These are phyloP conservation scores for Rostratula benghalensis DNA, from an alignment of 2,113 vertebrate species.

Conservation along the genomic window DNA sequence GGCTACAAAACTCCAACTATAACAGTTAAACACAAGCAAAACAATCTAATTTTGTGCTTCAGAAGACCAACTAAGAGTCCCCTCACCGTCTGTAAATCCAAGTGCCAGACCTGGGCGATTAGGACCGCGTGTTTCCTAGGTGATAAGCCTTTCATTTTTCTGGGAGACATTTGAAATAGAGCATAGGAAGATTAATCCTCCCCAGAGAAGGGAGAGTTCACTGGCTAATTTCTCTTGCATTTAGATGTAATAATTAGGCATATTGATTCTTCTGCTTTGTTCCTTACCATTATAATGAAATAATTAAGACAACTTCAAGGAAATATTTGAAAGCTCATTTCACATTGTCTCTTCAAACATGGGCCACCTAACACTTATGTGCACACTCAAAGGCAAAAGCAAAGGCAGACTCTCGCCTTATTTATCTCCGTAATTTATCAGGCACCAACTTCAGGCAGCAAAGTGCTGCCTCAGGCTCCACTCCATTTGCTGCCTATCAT, in stretches of 20 bases:
- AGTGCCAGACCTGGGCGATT: conserved; percentile 64
- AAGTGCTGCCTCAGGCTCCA: conserved; percentile 44
- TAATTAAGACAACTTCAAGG: conserved; percentile 65
- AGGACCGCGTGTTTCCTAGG: conserved; percentile 73
- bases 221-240: conserved; percentile 72
- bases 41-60: conserved; percentile 43
- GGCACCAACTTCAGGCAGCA: conserved; percentile 35
- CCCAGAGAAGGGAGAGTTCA: conserved; percentile 71
- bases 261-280: conserved; percentile 64
- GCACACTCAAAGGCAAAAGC: conserved; percentile 12
- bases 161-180: conserved; percentile 72
- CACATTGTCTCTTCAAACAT: conserved; percentile 28
- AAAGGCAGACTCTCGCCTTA: background rate
- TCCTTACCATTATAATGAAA: conserved; percentile 68
- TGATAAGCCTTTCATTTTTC: conserved; percentile 73
- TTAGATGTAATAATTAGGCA: conserved; percentile 77
- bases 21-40: background rate
- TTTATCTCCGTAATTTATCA: conserved; percentile 38
- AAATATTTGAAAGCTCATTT: conserved; percentile 62
- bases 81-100: conserved; percentile 13
- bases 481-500: conserved; percentile 41
- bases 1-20: background rate
- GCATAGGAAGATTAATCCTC: conserved; percentile 73
- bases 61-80: conserved; percentile 29
- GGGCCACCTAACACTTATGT: background rate